phyloP scores from a whole-genome alignment of 2,113 vertebrate species.

The Pelecanus crispus region DNA sequence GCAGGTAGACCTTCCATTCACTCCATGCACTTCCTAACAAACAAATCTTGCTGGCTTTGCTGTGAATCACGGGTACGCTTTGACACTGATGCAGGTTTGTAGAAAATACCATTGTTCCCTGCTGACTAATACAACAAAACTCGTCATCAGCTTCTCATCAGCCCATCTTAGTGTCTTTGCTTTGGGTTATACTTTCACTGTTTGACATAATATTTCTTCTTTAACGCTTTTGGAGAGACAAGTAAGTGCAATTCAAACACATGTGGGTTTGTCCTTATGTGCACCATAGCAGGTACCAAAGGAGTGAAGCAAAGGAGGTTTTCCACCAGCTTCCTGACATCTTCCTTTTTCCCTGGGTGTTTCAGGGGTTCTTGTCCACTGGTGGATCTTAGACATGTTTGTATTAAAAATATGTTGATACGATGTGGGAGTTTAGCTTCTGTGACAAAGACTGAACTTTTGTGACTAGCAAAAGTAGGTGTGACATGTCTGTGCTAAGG shows the following conservation, averaged over 20 bases:
- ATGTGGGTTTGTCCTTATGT: not conserved
- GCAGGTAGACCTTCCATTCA: not conserved
- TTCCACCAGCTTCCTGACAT: not conserved
- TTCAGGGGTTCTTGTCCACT: not conserved
- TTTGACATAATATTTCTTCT: constrained; percentile 32
- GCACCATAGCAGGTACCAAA: not conserved
- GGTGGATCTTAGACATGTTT: not conserved
- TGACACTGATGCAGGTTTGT: constrained; percentile 44
- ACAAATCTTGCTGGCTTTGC: not conserved
- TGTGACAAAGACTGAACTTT: not conserved
- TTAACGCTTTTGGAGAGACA: constrained; percentile 46
- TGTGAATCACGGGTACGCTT: not conserved
- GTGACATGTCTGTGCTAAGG: not conserved
- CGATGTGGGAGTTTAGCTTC: not conserved
- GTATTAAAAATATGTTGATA: not conserved
- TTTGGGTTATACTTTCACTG: not conserved
- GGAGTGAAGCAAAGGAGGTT: not conserved
- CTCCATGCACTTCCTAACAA: not conserved
- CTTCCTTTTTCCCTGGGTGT: not conserved
- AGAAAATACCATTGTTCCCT: not conserved
- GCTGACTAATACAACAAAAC: not conserved
- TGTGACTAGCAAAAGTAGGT: not conserved
- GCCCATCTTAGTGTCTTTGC: not conserved
- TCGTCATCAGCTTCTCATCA: not conserved
- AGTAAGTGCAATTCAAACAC: constrained; percentile 17